Conservation (phyloP, 2,888 invertebrate species). For the Apamea anceps region DNA sequence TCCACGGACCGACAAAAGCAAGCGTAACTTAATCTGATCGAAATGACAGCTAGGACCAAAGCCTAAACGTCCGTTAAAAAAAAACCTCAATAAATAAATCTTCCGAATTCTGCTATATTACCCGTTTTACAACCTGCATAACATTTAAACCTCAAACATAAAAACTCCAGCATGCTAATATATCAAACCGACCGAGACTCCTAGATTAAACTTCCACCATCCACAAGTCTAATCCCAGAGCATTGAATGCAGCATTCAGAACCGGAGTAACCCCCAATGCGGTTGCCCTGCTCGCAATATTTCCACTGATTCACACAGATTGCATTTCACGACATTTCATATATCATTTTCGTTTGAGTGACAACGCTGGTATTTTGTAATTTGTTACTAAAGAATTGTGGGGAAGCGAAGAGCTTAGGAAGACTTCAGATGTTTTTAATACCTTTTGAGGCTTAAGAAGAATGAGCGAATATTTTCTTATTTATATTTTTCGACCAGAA, state of each 20-base stretch:
- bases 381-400: constrained; percentile 64
- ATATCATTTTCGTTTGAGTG: constrained; percentile 75
- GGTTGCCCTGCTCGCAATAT: constrained; percentile 74
- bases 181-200: neutral
- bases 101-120: too few species aligned
- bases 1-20: too few species aligned
- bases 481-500: neutral
- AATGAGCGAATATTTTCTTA: neutral
- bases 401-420: constrained; percentile 24
- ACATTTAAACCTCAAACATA: too few species aligned
- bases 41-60: too few species aligned
- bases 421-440: constrained; percentile 20
- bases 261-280: constrained; percentile 53
- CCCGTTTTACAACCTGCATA: too few species aligned
- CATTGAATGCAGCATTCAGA: constrained; percentile 52
- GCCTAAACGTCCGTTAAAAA: too few species aligned
- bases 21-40: too few species aligned
- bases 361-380: constrained; percentile 68
- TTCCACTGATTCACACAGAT: constrained; percentile 80
- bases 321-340: constrained; percentile 81
- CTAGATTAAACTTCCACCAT: constrained; percentile 19
- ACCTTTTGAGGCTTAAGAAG: neutral
- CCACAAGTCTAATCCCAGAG: constrained; percentile 20
- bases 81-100: too few species aligned
- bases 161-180: neutral